phyloP scores from a whole-genome alignment of 2,113 vertebrate genomes.

The Nerophis lumbriciformis region DNA sequence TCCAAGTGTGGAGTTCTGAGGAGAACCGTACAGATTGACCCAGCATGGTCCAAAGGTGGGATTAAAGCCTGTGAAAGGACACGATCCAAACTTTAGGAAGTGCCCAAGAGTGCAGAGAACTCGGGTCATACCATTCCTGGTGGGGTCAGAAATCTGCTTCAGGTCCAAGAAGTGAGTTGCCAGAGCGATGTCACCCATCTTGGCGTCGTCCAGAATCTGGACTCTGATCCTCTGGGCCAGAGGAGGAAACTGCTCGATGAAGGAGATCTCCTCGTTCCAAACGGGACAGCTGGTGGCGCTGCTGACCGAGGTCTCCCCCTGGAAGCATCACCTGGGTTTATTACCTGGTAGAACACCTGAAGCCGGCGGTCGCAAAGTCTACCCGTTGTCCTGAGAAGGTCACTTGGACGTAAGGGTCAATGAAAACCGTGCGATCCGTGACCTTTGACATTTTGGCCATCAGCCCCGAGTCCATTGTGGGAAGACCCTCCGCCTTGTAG shows the following conservation, averaged over 20 bases:
- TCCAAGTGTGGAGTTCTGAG: slow-evolving; percentile 76
- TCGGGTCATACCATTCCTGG: slow-evolving; percentile 74
- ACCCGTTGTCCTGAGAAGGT: slow-evolving; percentile 90
- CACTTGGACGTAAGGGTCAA: slow-evolving; percentile 85
- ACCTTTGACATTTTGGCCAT: slow-evolving; percentile 84
- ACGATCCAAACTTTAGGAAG: background rate
- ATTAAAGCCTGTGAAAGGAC: slow-evolving; percentile 74
- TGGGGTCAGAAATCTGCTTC: slow-evolving; percentile 83
- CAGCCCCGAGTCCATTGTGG: slow-evolving; percentile 82
- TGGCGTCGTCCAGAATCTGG: slow-evolving; percentile 84
- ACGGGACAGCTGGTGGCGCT: slow-evolving; percentile 71
- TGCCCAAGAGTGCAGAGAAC: background rate
- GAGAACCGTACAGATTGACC: slow-evolving; percentile 89
- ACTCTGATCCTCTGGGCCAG: slow-evolving; percentile 83
- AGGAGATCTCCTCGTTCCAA: slow-evolving; percentile 92
- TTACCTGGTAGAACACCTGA: no score
- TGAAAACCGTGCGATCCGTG: slow-evolving; percentile 81
- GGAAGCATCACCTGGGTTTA: background rate
- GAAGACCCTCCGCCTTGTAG: slow-evolving; percentile 83
- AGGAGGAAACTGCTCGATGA: slow-evolving; percentile 91
- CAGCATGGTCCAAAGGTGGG: slow-evolving; percentile 87
- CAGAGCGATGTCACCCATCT: slow-evolving; percentile 76
- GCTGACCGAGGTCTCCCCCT: slow-evolving; percentile 87
- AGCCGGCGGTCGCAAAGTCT: background rate
- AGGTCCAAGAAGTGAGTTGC: slow-evolving; percentile 88